Evolutionary conservation across 2,797 vertebrate species (phyloP).

Genomic region (Chaetophractus vellerosus): DNA sequence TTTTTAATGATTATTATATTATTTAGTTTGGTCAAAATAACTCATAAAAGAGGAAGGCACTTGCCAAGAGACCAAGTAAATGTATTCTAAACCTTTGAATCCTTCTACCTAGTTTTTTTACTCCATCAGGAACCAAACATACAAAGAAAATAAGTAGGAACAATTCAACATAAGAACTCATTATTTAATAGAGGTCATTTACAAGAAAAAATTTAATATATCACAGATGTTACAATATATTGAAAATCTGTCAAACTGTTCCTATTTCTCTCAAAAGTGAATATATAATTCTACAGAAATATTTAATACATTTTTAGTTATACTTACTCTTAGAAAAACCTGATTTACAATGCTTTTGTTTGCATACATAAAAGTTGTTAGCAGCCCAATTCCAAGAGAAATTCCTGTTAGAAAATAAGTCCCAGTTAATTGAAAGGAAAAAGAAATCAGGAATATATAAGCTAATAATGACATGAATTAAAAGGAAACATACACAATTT

Average conservation of each 20-base stretch:
- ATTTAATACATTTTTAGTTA: constrained; percentile 82
- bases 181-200: constrained; percentile 62
- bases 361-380: constrained; percentile 97
- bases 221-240: neutral
- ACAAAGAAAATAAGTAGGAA: constrained; percentile 38
- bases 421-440: constrained; percentile 88
- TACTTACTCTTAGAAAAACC: constrained; percentile 98
- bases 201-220: constrained; percentile 48
- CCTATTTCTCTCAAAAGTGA: constrained; percentile 76
- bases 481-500: constrained; percentile 70
- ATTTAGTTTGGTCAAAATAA: constrained; percentile 49
- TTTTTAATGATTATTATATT: constrained; percentile 60
- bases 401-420: constrained; percentile 94
- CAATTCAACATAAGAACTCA: constrained; percentile 48
- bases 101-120: constrained; percentile 2
- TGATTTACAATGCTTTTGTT: constrained; percentile 98
- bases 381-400: constrained; percentile 96
- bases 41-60: constrained; percentile 60
- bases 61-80: constrained; percentile 56
- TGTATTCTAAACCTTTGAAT: constrained; percentile 41
- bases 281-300: constrained; percentile 76
- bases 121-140: constrained; percentile 47
- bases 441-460: constrained; percentile 54
- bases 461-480: constrained; percentile 73
- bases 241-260: constrained; percentile 58